A percentile compares a stretch with the other conserved stretches of the same genome.
Evolutionary conservation across 2,113 vertebrate genomes (phyloP).

Genomic region (Apeltes quadracus): DNA sequence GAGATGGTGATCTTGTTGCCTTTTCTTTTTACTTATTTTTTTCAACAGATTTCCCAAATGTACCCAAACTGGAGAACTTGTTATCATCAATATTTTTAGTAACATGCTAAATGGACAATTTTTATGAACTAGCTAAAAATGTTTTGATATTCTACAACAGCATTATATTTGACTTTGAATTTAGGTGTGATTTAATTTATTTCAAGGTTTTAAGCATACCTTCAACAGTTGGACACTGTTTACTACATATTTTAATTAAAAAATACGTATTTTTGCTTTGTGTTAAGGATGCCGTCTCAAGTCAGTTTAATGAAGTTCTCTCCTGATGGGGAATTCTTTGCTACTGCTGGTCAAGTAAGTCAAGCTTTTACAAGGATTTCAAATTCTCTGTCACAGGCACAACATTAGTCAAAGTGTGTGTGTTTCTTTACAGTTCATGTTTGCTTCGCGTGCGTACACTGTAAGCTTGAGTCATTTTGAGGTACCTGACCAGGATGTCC

Average conservation of each 20-base stretch:
- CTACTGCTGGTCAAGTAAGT: slow-evolving; percentile 92
- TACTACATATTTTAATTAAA: neutral
- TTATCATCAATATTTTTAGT: neutral
- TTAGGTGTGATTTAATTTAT: neutral
- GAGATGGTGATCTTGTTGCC: neutral
- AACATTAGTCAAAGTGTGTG: neutral
- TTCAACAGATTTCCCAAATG: neutral
- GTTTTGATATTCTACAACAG: neutral
- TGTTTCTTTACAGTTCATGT: neutral
- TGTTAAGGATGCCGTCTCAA: slow-evolving; percentile 88
- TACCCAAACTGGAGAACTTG: neutral
- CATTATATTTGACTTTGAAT: neutral
- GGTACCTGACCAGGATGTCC: neutral
- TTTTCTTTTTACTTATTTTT: neutral
- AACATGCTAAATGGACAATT: neutral
- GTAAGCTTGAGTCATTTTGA: neutral
- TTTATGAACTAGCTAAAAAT: neutral
- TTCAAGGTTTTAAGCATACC: neutral
- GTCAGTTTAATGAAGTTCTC: slow-evolving; percentile 95
- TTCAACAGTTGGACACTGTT: neutral
- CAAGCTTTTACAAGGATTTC: neutral
- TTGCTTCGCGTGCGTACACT: neutral
- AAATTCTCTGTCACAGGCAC: neutral
- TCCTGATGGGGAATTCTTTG: slow-evolving; percentile 97
- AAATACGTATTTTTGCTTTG: neutral